Evolutionary conservation across 2,797 vertebrate species (phyloP).

Genomic region (Melanotaenia parkinsoni): DNA sequence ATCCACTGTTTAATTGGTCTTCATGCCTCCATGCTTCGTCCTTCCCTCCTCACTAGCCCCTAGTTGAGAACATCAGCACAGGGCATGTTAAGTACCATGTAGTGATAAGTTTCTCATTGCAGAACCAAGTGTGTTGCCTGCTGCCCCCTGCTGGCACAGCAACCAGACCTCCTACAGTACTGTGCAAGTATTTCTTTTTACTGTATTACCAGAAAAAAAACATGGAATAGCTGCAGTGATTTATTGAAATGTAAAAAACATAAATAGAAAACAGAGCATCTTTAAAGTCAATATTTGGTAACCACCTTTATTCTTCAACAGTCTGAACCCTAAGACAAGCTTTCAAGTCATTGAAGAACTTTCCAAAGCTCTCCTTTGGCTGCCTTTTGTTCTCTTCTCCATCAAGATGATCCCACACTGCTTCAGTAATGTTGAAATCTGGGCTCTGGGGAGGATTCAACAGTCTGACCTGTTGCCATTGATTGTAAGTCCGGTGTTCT

Average conservation of each 20-base stretch:
- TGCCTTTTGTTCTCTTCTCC: too few species aligned
- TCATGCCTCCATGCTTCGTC: conserved; percentile 51
- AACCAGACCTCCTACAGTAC: background rate
- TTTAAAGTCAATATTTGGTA: too few species aligned
- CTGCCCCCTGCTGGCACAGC: conserved; percentile 68
- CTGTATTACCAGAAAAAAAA: too few species aligned
- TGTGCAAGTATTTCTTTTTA: too few species aligned
- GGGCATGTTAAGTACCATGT: conserved; percentile 41
- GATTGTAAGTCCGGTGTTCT: background rate
- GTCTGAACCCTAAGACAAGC: too few species aligned
- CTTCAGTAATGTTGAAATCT: too few species aligned
- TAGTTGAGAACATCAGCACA: conserved; percentile 37
- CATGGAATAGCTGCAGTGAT: too few species aligned
- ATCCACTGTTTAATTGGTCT: conserved; percentile 71
- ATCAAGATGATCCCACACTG: too few species aligned
- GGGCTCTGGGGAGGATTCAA: too few species aligned
- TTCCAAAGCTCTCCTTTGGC: too few species aligned
- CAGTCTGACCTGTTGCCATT: background rate
- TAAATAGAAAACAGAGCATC: background rate
- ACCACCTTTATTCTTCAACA: too few species aligned
- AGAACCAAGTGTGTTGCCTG: conserved; percentile 11
- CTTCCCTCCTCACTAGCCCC: conserved; percentile 29
- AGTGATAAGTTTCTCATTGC: conserved; percentile 16
- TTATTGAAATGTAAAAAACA: background rate
- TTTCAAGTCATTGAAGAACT: too few species aligned